Base-by-base conservation (phyloP, 2,888 invertebrate species). In the Hypselothyrea guttata region DNA sequence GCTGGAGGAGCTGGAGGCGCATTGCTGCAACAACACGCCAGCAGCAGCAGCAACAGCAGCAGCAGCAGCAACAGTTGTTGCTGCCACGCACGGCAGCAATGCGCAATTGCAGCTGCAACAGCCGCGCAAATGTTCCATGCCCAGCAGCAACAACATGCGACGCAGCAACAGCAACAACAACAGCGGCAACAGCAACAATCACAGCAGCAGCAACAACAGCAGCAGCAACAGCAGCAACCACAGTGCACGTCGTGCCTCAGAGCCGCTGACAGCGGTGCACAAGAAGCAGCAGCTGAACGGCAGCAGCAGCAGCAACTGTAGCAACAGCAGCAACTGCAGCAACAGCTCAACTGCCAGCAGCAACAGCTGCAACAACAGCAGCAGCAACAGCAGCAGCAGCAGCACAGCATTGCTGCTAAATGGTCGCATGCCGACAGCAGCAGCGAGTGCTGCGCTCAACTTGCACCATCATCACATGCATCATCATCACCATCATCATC, bases 401-500 rank as follows among this genome's bases (percentile, higher is more conserved):
- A 58, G 70, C 40, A 71, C 61, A 11, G 60, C 72, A 11, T 30
- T 71, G 18, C 15, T 71, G 16, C n/a, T 71, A 1, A 71, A 72
- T 34, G 59, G 71, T 44, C 63, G 67, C 1, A 9, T 72, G 47
- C 67, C 57, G 38, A 47, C 63, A 28, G 46, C 61, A 41, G 53
- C 62, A 45, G 41, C 59, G 45, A 2, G 5, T 22, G 49, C 62
- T 27, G 81, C 61, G 33, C 84, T 79, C 44, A 83, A 71, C 34
- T 61, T 75, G 63, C 84, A 75, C 35, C 81, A 79, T 18, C 82
- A 84, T 49, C 84, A 84, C 40, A 71, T 77, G 68, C 86, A 82
- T 38, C 85, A 83, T 33, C 85, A 84, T 31, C 86, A 78, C 28
- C 86, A 86, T 38, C 83, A 78, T 52, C 84, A 84, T 52, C 86